Evolutionary conservation across 64 coral and sea anemone species (phyloP).

Genomic region (Anthopleura sola): DNA sequence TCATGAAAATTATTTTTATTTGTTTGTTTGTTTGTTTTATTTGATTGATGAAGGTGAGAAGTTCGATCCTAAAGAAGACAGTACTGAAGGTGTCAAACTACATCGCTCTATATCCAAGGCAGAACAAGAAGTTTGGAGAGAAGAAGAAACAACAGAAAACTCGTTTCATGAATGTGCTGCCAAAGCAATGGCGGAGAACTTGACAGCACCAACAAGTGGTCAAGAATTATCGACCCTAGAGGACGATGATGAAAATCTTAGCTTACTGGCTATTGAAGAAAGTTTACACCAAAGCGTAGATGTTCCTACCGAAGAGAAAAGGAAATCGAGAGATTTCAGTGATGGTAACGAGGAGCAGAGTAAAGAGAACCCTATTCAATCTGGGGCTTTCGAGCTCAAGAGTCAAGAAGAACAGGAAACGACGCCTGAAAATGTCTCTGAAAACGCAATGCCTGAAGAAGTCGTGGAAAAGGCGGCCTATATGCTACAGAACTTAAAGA

Average conservation of each 20-base stretch:
- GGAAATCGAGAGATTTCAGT: background rate
- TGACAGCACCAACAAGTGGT: background rate
- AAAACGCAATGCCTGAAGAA: background rate
- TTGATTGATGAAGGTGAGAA: background rate
- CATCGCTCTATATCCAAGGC: conserved; percentile 21
- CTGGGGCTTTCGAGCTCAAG: background rate
- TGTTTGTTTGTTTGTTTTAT: background rate
- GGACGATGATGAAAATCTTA: background rate
- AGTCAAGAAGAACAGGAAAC: background rate
- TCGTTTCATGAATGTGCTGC: background rate
- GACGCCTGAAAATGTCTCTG: background rate
- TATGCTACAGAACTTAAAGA: background rate
- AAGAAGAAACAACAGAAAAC: conserved; percentile 3
- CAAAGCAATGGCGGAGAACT: background rate
- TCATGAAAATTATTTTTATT: no score
- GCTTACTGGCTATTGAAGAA: background rate
- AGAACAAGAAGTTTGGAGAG: background rate
- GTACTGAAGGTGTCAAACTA: background rate
- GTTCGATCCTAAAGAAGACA: conserved; percentile 21
- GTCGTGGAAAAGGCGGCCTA: background rate
- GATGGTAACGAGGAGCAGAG: background rate
- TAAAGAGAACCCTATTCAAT: background rate
- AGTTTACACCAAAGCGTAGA: background rate
- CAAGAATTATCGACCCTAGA: background rate
- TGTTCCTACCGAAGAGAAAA: background rate